These are phyloP conservation scores for Gymnorhina tibicen DNA, from an alignment of 2,113 vertebrate genomes.

Conservation along the genomic window DNA sequence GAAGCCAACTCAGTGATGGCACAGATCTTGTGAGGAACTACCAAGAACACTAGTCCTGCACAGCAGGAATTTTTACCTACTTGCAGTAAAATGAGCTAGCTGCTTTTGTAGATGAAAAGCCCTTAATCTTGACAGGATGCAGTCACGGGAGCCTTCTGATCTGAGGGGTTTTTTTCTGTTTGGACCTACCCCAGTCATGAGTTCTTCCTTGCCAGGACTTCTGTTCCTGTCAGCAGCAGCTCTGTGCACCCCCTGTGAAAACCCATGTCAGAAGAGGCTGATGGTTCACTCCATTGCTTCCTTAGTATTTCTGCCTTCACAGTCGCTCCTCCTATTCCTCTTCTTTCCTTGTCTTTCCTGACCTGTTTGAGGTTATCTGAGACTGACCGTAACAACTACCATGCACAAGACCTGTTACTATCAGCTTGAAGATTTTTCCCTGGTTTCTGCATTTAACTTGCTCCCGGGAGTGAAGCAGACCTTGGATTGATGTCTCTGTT, in stretches of 20 bases:
- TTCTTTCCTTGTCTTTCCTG: background rate
- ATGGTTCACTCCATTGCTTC: background rate
- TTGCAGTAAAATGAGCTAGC: background rate
- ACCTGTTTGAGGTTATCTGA: background rate
- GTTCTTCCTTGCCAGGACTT: background rate
- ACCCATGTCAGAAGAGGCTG: background rate
- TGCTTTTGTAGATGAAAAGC: background rate
- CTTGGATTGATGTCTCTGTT: background rate
- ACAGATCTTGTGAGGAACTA: background rate
- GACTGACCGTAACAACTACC: background rate
- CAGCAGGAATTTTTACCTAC: background rate
- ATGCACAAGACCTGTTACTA: background rate
- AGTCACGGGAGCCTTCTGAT: background rate
- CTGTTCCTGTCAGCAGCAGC: background rate
- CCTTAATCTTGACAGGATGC: background rate
- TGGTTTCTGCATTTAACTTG: background rate
- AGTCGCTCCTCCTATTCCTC: background rate
- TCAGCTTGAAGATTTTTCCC: background rate
- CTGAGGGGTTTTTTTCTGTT: background rate
- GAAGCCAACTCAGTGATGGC: background rate
- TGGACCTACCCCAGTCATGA: background rate
- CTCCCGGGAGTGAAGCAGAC: background rate
- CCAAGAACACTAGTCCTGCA: background rate
- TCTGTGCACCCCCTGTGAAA: background rate
- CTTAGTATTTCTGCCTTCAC: background rate